Conservation (phyloP, 2,797 vertebrate genomes). For the Gymnopithys bicolor region DNA sequence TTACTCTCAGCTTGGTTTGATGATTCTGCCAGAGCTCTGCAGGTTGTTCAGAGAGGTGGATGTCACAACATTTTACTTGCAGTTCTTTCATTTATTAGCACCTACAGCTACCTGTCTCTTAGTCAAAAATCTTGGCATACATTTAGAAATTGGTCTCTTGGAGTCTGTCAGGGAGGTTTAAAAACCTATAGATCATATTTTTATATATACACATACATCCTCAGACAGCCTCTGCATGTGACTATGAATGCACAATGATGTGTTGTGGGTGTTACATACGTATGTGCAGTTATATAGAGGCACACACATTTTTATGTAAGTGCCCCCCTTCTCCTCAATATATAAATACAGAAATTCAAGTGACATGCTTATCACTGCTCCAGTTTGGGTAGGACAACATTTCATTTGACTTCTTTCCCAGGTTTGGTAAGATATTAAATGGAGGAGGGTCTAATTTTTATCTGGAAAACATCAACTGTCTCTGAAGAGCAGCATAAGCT, state of each 20-base stretch:
- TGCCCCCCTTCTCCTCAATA: not conserved
- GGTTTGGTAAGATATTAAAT: not conserved
- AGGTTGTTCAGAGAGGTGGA: constrained; percentile 58
- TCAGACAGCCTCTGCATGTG: not conserved
- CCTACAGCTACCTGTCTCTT: constrained; percentile 61
- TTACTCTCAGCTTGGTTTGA: constrained; percentile 44
- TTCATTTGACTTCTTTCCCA: not conserved
- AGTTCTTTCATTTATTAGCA: constrained; percentile 62
- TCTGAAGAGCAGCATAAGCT: not conserved
- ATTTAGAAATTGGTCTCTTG: constrained; percentile 37
- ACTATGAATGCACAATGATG: not conserved
- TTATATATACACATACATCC: not conserved
- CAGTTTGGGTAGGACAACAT: not conserved
- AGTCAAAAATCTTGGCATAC: constrained; percentile 17
- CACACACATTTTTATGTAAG: not conserved
- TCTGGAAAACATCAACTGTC: not conserved
- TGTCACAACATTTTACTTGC: constrained; percentile 68
- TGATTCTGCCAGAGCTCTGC: constrained; percentile 44
- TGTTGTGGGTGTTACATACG: not conserved
- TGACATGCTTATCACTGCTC: not conserved
- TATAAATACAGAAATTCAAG: not conserved
- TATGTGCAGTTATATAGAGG: not conserved
- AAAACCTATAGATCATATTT: constrained; percentile 35
- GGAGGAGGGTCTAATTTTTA: not conserved
- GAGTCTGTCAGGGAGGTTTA: constrained; percentile 42